These are phyloP conservation scores for Silurus lanzhouensis DNA, from an alignment of 2,797 vertebrate species.

Conservation along the genomic window DNA sequence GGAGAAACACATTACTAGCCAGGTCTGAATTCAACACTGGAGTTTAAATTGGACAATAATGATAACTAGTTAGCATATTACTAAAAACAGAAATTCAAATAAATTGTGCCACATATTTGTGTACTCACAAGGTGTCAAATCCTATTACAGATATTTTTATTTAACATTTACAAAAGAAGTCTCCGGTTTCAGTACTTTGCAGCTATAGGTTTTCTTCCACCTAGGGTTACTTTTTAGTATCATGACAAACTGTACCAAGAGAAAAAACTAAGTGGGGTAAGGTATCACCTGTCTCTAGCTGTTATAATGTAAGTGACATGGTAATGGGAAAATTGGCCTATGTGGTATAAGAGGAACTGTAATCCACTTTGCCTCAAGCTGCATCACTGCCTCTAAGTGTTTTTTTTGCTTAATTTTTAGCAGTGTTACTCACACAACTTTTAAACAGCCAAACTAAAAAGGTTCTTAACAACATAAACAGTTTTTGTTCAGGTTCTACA, in stretches of 20 bases:
- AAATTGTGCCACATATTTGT: neutral
- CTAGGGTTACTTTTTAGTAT: no score
- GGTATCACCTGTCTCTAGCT: neutral
- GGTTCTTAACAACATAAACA: neutral
- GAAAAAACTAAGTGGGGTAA: neutral
- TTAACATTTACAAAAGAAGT: no score
- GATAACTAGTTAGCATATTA: neutral
- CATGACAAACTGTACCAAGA: neutral
- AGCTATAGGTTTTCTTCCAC: no score
- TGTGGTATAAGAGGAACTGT: neutral
- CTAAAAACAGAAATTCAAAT: neutral
- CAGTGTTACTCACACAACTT: neutral
- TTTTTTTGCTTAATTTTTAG: neutral
- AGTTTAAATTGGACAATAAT: neutral
- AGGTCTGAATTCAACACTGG: neutral
- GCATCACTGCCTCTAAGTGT: neutral
- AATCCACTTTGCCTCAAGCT: neutral
- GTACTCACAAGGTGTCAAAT: neutral
- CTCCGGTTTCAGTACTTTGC: no score
- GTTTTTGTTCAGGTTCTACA: neutral
- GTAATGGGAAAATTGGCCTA: neutral
- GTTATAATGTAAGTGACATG: neutral
- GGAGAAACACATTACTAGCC: slow-evolving; percentile 25
- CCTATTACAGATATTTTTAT: neutral
- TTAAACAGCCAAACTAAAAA: neutral